Evolutionary conservation across 2,113 vertebrate species (phyloP).

Genomic region (Callaeas wilsoni): DNA sequence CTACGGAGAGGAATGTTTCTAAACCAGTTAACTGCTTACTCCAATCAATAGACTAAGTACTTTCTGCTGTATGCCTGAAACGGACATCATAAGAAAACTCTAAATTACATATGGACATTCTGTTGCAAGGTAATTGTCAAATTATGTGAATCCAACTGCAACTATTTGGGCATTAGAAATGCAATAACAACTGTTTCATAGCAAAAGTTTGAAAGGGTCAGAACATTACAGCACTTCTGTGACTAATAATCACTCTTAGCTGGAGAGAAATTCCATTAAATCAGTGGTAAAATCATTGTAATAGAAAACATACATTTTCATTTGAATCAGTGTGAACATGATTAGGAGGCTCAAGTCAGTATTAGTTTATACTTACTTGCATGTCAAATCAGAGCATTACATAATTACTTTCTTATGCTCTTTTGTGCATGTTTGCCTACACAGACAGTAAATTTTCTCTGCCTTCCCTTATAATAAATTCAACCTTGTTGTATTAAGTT

Average conservation of each 20-base stretch:
- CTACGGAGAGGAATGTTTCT: not conserved
- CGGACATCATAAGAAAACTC: not conserved
- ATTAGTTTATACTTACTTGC: slow-evolving; percentile 63
- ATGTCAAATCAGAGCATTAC: slow-evolving; percentile 58
- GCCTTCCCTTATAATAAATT: slow-evolving; percentile 13
- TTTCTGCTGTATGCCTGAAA: not conserved
- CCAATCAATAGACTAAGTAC: not conserved
- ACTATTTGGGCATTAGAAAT: slow-evolving; percentile 5
- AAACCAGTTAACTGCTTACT: not conserved
- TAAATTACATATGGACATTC: not conserved
- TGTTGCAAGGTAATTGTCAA: slow-evolving; percentile 12
- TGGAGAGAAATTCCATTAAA: slow-evolving; percentile 59
- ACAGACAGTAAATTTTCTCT: slow-evolving; percentile 32
- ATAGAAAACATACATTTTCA: slow-evolving; percentile 60
- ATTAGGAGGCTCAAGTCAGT: slow-evolving; percentile 54
- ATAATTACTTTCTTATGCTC: slow-evolving; percentile 58
- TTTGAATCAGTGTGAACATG: slow-evolving; percentile 64
- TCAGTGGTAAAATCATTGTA: slow-evolving; percentile 54
- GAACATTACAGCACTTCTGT: slow-evolving; percentile 28
- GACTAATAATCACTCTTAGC: slow-evolving; percentile 59
- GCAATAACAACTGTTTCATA: not conserved
- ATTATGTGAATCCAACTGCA: slow-evolving; percentile 20
- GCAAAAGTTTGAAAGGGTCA: slow-evolving; percentile 46
- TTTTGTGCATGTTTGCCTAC: slow-evolving; percentile 41
- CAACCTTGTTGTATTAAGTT: slow-evolving; percentile 10